phyloP scores from a whole-genome alignment of 64 coral and sea anemone genomes.

The Anthopleura sola region DNA sequence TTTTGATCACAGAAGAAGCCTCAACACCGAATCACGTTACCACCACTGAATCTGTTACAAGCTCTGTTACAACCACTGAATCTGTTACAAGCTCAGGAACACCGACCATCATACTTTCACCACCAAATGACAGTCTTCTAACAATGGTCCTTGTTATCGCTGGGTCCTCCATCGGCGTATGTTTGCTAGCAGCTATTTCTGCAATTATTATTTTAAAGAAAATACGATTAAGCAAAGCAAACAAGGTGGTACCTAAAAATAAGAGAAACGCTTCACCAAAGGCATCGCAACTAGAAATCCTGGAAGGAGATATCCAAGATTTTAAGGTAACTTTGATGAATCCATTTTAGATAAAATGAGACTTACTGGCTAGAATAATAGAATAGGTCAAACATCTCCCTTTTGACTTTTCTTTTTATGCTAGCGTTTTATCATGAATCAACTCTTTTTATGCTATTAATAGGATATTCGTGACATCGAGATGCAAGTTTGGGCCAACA shows the following conservation, averaged over 20 bases:
- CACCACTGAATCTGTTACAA: neutral
- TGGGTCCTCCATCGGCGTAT: neutral
- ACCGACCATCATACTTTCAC: neutral
- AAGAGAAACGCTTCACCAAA: neutral
- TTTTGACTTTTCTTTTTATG: no score
- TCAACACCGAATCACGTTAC: neutral
- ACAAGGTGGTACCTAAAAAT: neutral
- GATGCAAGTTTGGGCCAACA: no score
- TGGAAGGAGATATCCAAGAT: neutral
- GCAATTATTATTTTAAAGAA: neutral
- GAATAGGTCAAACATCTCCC: no score
- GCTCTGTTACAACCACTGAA: neutral
- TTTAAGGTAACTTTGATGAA: neutral
- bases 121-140: neutral
- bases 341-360: no score
- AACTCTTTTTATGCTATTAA: no score
- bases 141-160: neutral
- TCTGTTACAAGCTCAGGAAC: neutral
- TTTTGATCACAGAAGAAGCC: no score
- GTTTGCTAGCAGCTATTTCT: neutral
- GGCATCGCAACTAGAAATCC: neutral
- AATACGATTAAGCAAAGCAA: neutral
- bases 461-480: no score
- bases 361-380: no score
- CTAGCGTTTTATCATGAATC: no score